These are phyloP conservation scores for Oxyscelio sp. DNA, from an alignment of 2,888 invertebrate species.

Conservation along the genomic window DNA sequence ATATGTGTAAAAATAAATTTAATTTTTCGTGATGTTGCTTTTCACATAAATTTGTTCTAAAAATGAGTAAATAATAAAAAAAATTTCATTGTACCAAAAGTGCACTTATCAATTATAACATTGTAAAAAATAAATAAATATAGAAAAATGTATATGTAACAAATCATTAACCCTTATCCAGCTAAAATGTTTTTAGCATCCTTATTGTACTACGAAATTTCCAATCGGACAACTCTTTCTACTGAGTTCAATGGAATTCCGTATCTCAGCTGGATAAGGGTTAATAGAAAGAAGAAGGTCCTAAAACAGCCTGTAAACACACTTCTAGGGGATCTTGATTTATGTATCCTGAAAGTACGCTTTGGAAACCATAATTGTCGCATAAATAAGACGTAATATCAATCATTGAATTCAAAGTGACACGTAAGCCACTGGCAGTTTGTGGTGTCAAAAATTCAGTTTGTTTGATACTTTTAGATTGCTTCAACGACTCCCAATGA, in stretches of 20 bases:
- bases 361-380: not conserved
- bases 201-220: too few species aligned
- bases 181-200: too few species aligned
- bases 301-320: not conserved
- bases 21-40: too few species aligned
- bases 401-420: slow-evolving; percentile 22
- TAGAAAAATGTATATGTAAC: slow-evolving; percentile 1
- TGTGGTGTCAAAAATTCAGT: slow-evolving; percentile 28
- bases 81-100: not conserved
- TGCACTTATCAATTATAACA: too few species aligned
- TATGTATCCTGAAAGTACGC: not conserved
- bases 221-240: too few species aligned
- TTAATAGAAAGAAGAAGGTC: not conserved
- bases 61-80: too few species aligned
- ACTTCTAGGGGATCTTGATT: slow-evolving; percentile 1
- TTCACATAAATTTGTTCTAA: too few species aligned
- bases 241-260: too few species aligned
- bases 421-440: slow-evolving; percentile 13
- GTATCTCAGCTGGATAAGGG: too few species aligned
- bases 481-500: slow-evolving; percentile 29
- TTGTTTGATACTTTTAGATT: slow-evolving; percentile 2
- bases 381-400: slow-evolving; percentile 20
- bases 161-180: not conserved
- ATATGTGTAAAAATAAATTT: too few species aligned
- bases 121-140: not conserved